A percentile compares a stretch with the other conserved stretches of the same genome.
Evolutionary conservation across 1,140 invertebrate species (phyloP).

Genomic region (Pantala flavescens): DNA sequence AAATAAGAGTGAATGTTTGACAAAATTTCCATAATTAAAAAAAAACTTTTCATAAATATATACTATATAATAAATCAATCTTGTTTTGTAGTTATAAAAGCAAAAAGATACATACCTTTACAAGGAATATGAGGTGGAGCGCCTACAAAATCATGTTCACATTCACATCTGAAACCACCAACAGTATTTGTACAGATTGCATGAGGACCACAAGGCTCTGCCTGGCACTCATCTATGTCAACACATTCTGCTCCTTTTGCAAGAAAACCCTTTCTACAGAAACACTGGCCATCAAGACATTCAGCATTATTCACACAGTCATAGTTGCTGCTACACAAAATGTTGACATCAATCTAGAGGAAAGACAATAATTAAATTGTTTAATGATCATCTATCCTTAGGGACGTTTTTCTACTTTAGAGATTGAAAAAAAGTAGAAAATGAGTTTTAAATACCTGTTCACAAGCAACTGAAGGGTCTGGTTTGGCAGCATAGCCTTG

Average conservation of each 20-base stretch:
- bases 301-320: conserved; percentile 87
- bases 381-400: no score
- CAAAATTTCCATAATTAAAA: no score
- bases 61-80: not conserved
- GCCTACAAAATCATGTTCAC: conserved; percentile 73
- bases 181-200: conserved; percentile 71
- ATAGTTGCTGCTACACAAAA: conserved; percentile 76
- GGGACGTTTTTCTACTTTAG: no score
- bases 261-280: conserved; percentile 79
- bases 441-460: conserved; percentile 50
- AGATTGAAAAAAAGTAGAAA: conserved; percentile 17
- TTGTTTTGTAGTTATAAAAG: conserved; percentile 8
- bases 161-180: conserved; percentile 79
- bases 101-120: conserved; percentile 45
- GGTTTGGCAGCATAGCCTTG: conserved; percentile 78
- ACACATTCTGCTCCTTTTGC: conserved; percentile 64
- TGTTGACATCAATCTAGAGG: conserved; percentile 66
- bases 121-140: conserved; percentile 66
- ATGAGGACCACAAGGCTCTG: conserved; percentile 66
- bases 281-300: conserved; percentile 78
- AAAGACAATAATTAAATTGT: conserved; percentile 18
- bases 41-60: not conserved
- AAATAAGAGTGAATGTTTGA: not conserved
- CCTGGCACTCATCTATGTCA: conserved; percentile 72
- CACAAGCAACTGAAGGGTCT: conserved; percentile 68